Base-by-base conservation (phyloP, 2,797 vertebrate genomes). In the Clamator glandarius region DNA sequence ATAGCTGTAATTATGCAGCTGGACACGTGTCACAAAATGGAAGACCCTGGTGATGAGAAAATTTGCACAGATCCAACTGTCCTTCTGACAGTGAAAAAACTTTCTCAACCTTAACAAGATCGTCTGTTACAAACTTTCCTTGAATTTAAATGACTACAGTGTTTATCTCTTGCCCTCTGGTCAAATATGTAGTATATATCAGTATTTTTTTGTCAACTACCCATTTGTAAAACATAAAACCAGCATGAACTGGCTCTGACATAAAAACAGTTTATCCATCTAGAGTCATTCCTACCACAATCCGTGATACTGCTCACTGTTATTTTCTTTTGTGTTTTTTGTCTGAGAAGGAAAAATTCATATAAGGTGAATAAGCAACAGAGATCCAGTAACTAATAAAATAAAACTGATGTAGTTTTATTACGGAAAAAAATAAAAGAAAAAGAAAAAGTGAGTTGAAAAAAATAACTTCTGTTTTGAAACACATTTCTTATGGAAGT, bases 241-340 rank as follows among this genome's bases (percentile, higher is more conserved):
- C 48, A 78, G 48, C 51, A 72, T 3, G 6, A 77, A 93, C 86
- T 51, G 18, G 21, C 28, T 81, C n/a, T 76, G 55, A 89, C 54
- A 33, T 29, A 63, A 82, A 21, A 92, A 25, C 23, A 75, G 63
- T 81, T 90, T 84, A 87, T 69, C 59, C 82, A 63, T 52, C 67
- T 41, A 78, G 31, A 91, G 84, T 59, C 15, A 83, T 93, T 91
- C 28, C 55, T 35, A 88, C 24, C 9, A 64, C 2, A 26, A 83
- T 12, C 5, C 77, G 19, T 78, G 64, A 84, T 77, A 61, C 46
- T 78, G 6, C 62, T 66, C 58, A 51, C 17, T 13, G 5, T 24
- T 67, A 19, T 59, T 85, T 63, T 39, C 5, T 66, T 77, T 54
- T 31, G 18, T 2, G 19, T 67, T 72, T 84, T 83, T 66, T 28